Evolutionary conservation across 2,888 invertebrate genomes (phyloP).

Genomic region (Biston betularia): DNA sequence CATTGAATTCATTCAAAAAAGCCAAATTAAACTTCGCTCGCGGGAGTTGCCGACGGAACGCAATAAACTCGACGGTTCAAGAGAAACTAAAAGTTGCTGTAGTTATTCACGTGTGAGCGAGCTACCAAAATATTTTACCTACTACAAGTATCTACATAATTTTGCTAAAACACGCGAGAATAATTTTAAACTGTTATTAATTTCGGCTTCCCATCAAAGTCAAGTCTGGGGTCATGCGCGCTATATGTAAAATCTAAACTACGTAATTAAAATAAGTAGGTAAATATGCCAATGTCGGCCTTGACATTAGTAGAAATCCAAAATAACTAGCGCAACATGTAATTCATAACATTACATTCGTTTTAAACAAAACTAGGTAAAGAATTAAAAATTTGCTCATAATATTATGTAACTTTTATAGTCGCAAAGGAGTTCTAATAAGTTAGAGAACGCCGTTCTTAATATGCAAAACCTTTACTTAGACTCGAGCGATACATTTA

Average conservation of each 20-base stretch:
- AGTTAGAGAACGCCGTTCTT: background rate
- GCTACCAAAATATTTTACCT: slow-evolving; percentile 25
- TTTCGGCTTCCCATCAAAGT: slow-evolving; percentile 27
- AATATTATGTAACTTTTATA: background rate
- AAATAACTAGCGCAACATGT: slow-evolving; percentile 5
- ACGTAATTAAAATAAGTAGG: slow-evolving; percentile 32
- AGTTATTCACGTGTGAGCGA: slow-evolving; percentile 20
- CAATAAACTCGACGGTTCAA: slow-evolving; percentile 28
- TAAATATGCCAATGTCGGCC: slow-evolving; percentile 10
- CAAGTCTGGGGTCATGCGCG: slow-evolving; percentile 14
- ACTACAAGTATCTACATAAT: slow-evolving; percentile 3
- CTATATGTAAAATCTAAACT: background rate
- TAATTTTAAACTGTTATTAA: slow-evolving; percentile 18
- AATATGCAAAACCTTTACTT: background rate
- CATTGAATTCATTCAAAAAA: slow-evolving; percentile 57
- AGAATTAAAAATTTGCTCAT: slow-evolving; percentile 12
- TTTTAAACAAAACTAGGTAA: background rate
- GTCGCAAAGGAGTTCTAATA: background rate
- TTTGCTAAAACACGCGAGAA: slow-evolving; percentile 26
- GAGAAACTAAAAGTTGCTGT: slow-evolving; percentile 32
- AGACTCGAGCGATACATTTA: background rate
- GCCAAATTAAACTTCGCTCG: slow-evolving; percentile 45
- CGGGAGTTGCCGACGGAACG: slow-evolving; percentile 22
- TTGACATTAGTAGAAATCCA: slow-evolving; percentile 26
- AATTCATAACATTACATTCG: slow-evolving; percentile 2